Conservation (phyloP, 1,140 invertebrate genomes). For the Lineus longissimus region DNA sequence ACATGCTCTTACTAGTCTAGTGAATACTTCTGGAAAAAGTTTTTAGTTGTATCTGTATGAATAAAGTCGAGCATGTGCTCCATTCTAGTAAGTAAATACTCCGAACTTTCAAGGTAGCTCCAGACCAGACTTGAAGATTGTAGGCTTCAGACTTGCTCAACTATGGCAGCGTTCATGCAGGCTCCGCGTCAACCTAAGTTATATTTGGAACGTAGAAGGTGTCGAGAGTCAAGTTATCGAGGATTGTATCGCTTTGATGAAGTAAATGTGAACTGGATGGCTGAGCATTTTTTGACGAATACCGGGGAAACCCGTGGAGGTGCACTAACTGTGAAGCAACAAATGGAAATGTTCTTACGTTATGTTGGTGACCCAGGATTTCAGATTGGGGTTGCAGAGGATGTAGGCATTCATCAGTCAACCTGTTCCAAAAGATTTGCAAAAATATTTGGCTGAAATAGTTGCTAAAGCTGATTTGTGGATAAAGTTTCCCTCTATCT, state of each 20-base stretch:
- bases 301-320: not conserved
- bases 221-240: not conserved
- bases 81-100: no score
- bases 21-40: no score
- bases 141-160: no score
- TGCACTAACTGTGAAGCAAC: not conserved
- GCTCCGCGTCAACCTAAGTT: no score
- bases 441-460: not conserved
- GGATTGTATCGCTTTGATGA: not conserved
- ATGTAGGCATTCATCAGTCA: not conserved
- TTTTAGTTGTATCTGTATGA: no score
- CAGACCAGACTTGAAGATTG: no score
- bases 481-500: not conserved
- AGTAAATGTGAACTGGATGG: not conserved
- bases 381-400: not conserved
- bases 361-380: constrained; percentile 4
- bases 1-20: no score
- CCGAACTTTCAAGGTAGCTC: no score
- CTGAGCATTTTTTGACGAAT: not conserved
- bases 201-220: no score
- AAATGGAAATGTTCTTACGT: not conserved
- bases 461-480: not conserved
- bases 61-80: no score
- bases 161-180: no score
- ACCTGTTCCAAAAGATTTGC: not conserved